These are phyloP conservation scores for Lagopus muta DNA, from an alignment of 2,113 vertebrate species.

Conservation along the genomic window DNA sequence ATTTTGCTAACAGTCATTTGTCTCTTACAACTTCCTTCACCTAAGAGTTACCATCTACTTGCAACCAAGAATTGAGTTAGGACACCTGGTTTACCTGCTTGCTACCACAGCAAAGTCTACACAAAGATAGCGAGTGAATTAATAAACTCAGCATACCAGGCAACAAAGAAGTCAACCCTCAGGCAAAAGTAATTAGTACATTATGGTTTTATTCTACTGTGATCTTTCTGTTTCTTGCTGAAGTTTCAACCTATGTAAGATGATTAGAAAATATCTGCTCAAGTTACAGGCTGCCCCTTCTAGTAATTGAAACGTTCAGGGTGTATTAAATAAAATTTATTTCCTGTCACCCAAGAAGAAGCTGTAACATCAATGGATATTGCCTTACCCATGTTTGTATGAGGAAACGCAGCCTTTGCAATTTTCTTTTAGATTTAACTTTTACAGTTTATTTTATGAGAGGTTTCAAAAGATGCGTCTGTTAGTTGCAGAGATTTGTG, in stretches of 20 bases:
- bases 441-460: background rate
- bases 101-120: background rate
- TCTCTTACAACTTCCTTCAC: background rate
- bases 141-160: background rate
- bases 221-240: background rate
- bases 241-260: background rate
- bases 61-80: background rate
- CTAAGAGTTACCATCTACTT: background rate
- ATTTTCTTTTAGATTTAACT: background rate
- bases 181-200: background rate
- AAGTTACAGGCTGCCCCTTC: background rate
- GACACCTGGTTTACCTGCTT: background rate
- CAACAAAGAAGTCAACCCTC: background rate
- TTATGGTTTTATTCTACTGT: background rate
- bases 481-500: background rate
- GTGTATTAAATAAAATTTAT: background rate
- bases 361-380: background rate
- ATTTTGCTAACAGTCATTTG: background rate
- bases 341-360: background rate
- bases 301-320: background rate
- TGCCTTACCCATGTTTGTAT: rapidly evolving
- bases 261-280: rapidly evolving
- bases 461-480: background rate
- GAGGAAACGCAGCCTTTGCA: background rate
- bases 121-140: background rate